Percentiles rank a stretch among this genome's conserved stretches.
Evolutionary conservation across 2,888 invertebrate species (phyloP).

Genomic region (Erpobdella octoculata): DNA sequence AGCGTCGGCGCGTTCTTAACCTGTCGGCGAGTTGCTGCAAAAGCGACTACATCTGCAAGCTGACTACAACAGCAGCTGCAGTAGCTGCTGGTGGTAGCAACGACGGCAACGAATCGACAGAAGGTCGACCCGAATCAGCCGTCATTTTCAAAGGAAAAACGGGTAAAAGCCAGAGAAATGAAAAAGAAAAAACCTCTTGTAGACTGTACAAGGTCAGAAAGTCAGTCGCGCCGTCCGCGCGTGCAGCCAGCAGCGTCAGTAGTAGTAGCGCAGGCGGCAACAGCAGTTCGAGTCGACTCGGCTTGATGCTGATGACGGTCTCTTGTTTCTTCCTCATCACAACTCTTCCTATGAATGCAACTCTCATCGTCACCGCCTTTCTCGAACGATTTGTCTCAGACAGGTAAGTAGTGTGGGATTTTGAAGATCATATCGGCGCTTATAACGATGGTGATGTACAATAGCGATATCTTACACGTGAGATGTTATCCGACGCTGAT

Average conservation of each 20-base stretch:
- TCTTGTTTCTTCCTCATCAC: slow-evolving; percentile 32
- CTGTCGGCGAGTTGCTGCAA: neutral
- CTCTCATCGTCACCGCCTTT: slow-evolving; percentile 24
- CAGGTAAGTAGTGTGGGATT: too few species aligned
- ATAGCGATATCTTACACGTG: too few species aligned
- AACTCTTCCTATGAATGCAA: slow-evolving; percentile 32
- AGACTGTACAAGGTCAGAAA: neutral
- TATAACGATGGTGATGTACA: too few species aligned
- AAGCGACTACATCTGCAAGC: too few species aligned
- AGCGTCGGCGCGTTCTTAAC: neutral
- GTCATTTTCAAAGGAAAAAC: too few species aligned
- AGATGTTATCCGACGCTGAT: too few species aligned
- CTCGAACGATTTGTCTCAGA: neutral
- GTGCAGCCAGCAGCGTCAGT: neutral
- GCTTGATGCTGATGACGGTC: slow-evolving; percentile 31
- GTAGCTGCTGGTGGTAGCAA: neutral
- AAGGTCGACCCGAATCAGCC: neutral
- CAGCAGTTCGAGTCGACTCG: slow-evolving; percentile 3
- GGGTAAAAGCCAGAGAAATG: neutral
- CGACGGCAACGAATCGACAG: neutral
- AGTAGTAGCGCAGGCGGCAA: neutral
- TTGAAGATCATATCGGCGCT: too few species aligned
- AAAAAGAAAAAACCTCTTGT: neutral
- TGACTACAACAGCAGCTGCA: too few species aligned
- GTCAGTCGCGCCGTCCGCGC: neutral